phyloP scores from a whole-genome alignment of 2,888 invertebrate species.

The Himalopsyche japonica region DNA sequence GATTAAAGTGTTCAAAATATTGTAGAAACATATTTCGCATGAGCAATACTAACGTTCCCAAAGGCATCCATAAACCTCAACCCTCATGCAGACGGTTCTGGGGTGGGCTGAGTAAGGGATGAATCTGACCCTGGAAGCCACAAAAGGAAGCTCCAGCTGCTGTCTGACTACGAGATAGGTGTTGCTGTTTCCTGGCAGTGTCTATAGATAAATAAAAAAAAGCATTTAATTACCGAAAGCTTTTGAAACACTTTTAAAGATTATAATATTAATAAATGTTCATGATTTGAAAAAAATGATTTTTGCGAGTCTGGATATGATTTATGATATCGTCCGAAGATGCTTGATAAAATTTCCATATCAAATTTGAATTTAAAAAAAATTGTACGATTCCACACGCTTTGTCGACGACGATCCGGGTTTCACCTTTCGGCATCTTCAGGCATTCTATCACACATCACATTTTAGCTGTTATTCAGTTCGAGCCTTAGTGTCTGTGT shows the following conservation, averaged over 20 bases:
- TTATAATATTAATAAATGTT: too few relatives aligned
- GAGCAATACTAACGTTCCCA: constrained; percentile 57
- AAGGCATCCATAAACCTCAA: constrained; percentile 86
- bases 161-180: constrained; percentile 74
- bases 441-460: too few relatives aligned
- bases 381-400: too few relatives aligned
- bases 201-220: constrained; percentile 58
- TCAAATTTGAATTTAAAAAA: too few relatives aligned
- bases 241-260: background rate
- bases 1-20: background rate
- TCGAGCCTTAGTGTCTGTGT: too few relatives aligned
- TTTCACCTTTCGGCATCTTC: too few relatives aligned
- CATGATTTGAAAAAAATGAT: too few relatives aligned
- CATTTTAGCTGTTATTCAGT: too few relatives aligned
- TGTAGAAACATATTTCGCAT: background rate
- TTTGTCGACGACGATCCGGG: too few relatives aligned
- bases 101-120: constrained; percentile 85
- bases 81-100: constrained; percentile 88
- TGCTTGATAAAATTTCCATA: too few relatives aligned
- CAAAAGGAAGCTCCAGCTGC: constrained; percentile 78
- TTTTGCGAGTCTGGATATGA: too few relatives aligned
- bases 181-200: constrained; percentile 75
- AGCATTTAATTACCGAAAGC: background rate
- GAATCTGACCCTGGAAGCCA: constrained; percentile 84
- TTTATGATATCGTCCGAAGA: too few relatives aligned